Evolutionary conservation across 2,113 vertebrate genomes (phyloP).

Genomic region (Candoia aspera): DNA sequence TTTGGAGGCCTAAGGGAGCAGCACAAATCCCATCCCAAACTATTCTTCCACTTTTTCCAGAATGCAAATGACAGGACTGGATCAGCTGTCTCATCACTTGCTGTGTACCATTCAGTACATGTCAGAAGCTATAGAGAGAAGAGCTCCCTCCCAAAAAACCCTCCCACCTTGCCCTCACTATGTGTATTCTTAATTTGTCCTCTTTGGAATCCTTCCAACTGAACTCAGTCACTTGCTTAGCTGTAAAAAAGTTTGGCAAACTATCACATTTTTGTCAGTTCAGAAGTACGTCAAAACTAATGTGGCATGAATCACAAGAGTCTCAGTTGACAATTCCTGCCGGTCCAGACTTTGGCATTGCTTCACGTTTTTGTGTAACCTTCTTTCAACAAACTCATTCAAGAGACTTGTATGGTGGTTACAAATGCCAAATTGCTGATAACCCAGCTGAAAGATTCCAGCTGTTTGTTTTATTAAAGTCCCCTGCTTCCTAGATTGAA

Average conservation of each 20-base stretch:
- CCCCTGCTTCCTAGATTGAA: conserved; percentile 18
- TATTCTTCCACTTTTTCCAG: background rate
- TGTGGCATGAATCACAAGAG: background rate
- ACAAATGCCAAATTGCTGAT: background rate
- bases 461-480: background rate
- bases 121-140: background rate
- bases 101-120: rapidly evolving
- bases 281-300: background rate
- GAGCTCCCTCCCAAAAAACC: background rate
- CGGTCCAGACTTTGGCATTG: background rate
- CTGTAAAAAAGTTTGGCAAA: background rate
- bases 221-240: background rate
- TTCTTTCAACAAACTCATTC: conserved; percentile 26
- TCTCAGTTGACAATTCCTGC: conserved; percentile 30
- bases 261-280: conserved; percentile 9
- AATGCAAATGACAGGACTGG: background rate
- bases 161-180: background rate
- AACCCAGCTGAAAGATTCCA: conserved; percentile 1
- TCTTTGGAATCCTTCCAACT: background rate
- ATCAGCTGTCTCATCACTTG: background rate
- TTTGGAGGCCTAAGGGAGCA: background rate
- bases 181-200: background rate
- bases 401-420: background rate
- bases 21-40: background rate
- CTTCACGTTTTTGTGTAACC: conserved; percentile 30